Evolutionary conservation across 2,113 vertebrate species (phyloP), one percentile per base, ranked within the genome.

Genomic region (Pantherophis guttatus): DNA sequence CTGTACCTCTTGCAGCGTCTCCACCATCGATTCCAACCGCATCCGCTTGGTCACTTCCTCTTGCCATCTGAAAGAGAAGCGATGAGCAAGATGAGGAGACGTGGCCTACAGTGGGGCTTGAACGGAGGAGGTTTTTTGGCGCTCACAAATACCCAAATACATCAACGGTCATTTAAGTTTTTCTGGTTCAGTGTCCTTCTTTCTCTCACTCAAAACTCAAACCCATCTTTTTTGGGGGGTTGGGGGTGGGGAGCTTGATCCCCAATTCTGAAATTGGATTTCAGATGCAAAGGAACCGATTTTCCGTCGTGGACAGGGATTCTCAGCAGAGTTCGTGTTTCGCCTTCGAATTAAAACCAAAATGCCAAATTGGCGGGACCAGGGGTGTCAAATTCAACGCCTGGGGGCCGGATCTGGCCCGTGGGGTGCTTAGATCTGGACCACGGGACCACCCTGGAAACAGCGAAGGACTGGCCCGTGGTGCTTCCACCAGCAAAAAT

Each of bases 21-120:
- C 98, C 94, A 99, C 98, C 96, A 98, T 98, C 0, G 98, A 98
- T 96, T 99, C 98, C 96, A 99, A 97, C 91, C 98, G 98, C 97
- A 99, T 96, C 93, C 99, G 97, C 91, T 98, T 99, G 23, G 98
- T 98, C 39, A 99, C 94, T 94, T 99, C 99, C 95, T 99, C 99
- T 65, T 99, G 98, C 99, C 99, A 99, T 94, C 99, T 99, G 98
- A 90, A 98, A 98, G 93, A 97, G 95, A 96, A 93, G 97, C 93
- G 24, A 98, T 95, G 88, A n/a, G n/a, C 93, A 91, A 23, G 0
- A 94, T 96, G 15, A 0, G 11, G 19, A 90, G 70, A 19, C 13
- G 2, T 2, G 15, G 70, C 70, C 2, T 81, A 19, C n/a, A 81
- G 4, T 1, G 8, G 70, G 15, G 70, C 70, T 7, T 17, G 7